Percentiles rank a stretch among this genome's conserved stretches.
Evolutionary conservation across 2,888 invertebrate species (phyloP).

Genomic region (Plebejus melissa): DNA sequence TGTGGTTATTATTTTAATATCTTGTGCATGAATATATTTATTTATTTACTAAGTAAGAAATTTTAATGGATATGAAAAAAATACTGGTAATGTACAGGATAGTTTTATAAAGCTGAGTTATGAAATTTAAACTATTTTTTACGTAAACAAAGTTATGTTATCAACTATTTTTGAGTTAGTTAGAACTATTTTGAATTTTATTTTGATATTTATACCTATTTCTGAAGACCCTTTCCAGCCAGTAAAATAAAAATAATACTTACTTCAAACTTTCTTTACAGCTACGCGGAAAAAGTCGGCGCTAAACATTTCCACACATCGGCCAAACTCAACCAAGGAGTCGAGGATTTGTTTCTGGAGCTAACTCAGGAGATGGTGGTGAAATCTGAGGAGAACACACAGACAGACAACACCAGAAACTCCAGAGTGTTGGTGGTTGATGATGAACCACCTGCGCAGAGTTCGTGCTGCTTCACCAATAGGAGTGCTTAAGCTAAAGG

Average conservation of each 20-base stretch:
- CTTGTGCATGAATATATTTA: neutral
- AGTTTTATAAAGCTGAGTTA: too few species aligned
- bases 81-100: too few species aligned
- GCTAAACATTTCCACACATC: constrained; percentile 96
- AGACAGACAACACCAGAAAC: constrained; percentile 48
- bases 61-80: too few species aligned
- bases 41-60: too few species aligned
- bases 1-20: neutral
- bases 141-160: too few species aligned
- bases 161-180: too few species aligned
- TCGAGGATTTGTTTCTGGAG: constrained; percentile 93
- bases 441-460: constrained; percentile 56
- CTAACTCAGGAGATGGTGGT: constrained; percentile 88
- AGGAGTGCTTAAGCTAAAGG: constrained; percentile 39
- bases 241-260: too few species aligned
- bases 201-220: too few species aligned
- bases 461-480: constrained; percentile 58
- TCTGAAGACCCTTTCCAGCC: too few species aligned
- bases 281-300: constrained; percentile 93
- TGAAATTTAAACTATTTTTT: too few species aligned
- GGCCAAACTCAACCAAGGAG: constrained; percentile 94
- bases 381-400: constrained; percentile 51
- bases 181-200: too few species aligned
- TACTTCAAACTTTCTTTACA: constrained; percentile 54
- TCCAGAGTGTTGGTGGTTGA: constrained; percentile 67